Evolutionary conservation across 2,888 invertebrate genomes (phyloP).

Genomic region (Willowsia nigromaculata): DNA sequence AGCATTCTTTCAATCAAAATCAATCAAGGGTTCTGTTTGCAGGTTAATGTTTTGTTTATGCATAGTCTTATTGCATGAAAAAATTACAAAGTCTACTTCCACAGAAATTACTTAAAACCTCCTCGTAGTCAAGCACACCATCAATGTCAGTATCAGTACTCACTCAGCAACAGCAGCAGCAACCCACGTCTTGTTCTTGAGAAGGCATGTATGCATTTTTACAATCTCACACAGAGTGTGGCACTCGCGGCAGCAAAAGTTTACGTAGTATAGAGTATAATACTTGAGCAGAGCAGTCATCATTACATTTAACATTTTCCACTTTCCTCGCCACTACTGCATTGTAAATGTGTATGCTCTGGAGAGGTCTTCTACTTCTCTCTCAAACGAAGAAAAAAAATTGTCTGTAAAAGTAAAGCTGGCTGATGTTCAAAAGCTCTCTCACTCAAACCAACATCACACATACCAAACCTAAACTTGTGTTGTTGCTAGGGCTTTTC

Average conservation of each 20-base stretch:
- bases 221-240: slow-evolving; percentile 7
- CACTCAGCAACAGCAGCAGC: background rate
- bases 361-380: slow-evolving; percentile 26
- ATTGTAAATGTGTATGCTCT: slow-evolving; percentile 25
- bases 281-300: background rate
- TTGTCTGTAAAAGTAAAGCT: slow-evolving; percentile 30
- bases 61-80: no score
- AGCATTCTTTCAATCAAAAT: no score
- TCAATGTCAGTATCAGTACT: slow-evolving; percentile 4
- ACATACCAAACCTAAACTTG: background rate
- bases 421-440: slow-evolving; percentile 31
- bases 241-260: background rate
- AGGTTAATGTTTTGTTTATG: no score
- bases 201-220: slow-evolving; percentile 19
- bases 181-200: background rate
- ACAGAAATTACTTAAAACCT: background rate
- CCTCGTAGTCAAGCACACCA: background rate
- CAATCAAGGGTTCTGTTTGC: no score
- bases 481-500: slow-evolving; percentile 68
- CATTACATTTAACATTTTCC: slow-evolving; percentile 15
- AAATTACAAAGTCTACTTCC: background rate
- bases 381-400: slow-evolving; percentile 15
- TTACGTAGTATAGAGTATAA: background rate
- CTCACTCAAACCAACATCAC: slow-evolving; percentile 49
- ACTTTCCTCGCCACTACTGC: slow-evolving; percentile 10